Base-by-base conservation (phyloP, 2,113 vertebrate species). In the Gadus macrocephalus region DNA sequence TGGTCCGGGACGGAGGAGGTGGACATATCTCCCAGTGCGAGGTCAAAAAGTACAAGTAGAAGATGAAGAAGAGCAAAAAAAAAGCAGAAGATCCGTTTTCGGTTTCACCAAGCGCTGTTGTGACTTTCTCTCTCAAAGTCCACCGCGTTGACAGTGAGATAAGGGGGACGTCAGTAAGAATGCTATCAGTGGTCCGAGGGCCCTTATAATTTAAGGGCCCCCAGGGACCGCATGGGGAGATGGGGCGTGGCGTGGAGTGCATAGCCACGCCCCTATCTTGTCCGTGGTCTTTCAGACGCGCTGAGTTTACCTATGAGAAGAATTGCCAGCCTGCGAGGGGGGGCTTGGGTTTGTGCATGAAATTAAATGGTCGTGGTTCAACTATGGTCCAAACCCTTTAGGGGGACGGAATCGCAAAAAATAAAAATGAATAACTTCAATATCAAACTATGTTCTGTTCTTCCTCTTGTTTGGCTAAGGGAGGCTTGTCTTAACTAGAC, bases 1-100 rank as follows among this genome's bases (percentile, higher is more conserved):
- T 91, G 91, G 82, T 93, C 91, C 2, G 86, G 67, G 80, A 78
- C 89, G 67, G 87, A 82, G 12, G 91, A 89, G 72, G 79, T 88
- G 74, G 79, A 88, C 92, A 93, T 42, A 85, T 73, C 84, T 87
- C 83, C 88, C 59, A 53, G 42, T 14, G 12, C 42, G 42, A 9
- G 8, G 42, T 9, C 25, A 25, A 9, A 49, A 49, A 9, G 42
- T 9, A 49, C 7, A 49, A 49, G 64, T 1, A 71, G 27, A 49
- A 49, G 42, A 42, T 42, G 38, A 42, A 3, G 38, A 42, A 42
- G 38, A 42, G 38, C 5, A 42, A 11, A 42, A 1, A 42, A 62
- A 25, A 62, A 9, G 22, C 17, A 66, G 61, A 55, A 5, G 53
- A 42, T 3, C 25, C 64, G 69, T 66, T 68, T 68, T 71, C 72